Conservation (phyloP, 2,888 invertebrate genomes). For the Muschampia plurimacula region DNA sequence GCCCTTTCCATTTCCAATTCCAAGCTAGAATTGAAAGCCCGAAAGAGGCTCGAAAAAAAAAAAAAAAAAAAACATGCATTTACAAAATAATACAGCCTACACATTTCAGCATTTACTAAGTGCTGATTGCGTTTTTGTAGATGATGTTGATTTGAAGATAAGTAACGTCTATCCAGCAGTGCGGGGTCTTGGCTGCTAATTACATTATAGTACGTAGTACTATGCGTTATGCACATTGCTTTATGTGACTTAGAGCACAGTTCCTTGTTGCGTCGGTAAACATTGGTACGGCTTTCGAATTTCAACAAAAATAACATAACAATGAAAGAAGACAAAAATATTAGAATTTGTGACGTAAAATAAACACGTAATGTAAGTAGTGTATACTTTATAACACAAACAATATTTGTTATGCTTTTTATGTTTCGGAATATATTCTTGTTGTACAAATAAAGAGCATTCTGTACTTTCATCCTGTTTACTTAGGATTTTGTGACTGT, state of each 20-base stretch:
- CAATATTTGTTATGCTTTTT: too few species aligned
- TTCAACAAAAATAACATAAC: conserved; percentile 20
- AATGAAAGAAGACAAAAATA: not conserved
- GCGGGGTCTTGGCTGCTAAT: conserved; percentile 66
- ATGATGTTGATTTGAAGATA: conserved; percentile 16
- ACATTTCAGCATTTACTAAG: conserved; percentile 33
- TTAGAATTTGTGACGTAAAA: not conserved
- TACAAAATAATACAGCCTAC: conserved; percentile 55
- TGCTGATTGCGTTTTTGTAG: conserved; percentile 17
- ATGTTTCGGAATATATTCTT: too few species aligned
- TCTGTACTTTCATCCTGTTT: not conserved
- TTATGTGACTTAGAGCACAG: conserved; percentile 8
- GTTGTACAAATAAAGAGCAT: too few species aligned
- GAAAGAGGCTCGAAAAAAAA: conserved; percentile 57
- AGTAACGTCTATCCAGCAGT: conserved; percentile 71
- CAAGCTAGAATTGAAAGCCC: conserved; percentile 50
- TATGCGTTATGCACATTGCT: conserved; percentile 67
- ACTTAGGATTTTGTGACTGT: not conserved
- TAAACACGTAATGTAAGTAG: not conserved
- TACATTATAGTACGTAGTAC: conserved; percentile 41
- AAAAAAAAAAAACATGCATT: conserved; percentile 69
- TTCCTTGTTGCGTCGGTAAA: not conserved
- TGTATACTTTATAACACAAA: too few species aligned
- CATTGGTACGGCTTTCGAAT: conserved; percentile 48
- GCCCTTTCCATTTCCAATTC: conserved; percentile 24